phyloP scores from a whole-genome alignment of 2,113 vertebrate genomes.

The Otolemur garnettii region DNA sequence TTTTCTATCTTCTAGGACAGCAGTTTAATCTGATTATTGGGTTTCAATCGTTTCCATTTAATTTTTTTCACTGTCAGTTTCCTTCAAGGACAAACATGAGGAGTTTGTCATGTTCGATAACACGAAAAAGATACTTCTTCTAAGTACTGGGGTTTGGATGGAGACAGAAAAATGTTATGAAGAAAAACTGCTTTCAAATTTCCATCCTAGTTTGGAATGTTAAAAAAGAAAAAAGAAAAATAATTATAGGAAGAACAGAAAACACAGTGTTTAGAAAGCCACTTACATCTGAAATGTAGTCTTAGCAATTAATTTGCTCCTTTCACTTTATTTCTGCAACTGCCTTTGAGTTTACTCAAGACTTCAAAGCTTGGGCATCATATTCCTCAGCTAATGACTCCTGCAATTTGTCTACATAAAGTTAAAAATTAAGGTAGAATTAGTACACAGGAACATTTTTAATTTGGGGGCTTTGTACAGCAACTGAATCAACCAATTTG shows the following conservation, averaged over 20 bases:
- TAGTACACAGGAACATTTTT: neutral
- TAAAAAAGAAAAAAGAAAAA: neutral
- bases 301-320: neutral
- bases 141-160: constrained; percentile 27
- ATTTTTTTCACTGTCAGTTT: constrained; percentile 59
- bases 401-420: neutral
- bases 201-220: constrained; percentile 4
- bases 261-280: neutral
- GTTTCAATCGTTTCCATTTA: constrained; percentile 55
- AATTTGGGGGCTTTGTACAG: neutral
- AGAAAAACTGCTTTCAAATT: constrained; percentile 55
- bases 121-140: constrained; percentile 47
- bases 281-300: constrained; percentile 1
- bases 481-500: neutral
- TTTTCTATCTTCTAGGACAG: neutral
- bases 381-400: neutral
- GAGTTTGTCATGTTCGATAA: constrained; percentile 51
- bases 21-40: constrained; percentile 43
- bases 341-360: neutral
- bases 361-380: neutral
- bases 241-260: neutral
- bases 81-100: constrained; percentile 52
- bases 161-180: constrained; percentile 33
- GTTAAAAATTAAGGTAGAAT: neutral
- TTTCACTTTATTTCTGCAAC: neutral